A percentile compares a stretch with the other conserved stretches of the same genome.
Evolutionary conservation across 2,888 invertebrate genomes (phyloP).

Genomic region (Nipponacmea schrenckii): DNA sequence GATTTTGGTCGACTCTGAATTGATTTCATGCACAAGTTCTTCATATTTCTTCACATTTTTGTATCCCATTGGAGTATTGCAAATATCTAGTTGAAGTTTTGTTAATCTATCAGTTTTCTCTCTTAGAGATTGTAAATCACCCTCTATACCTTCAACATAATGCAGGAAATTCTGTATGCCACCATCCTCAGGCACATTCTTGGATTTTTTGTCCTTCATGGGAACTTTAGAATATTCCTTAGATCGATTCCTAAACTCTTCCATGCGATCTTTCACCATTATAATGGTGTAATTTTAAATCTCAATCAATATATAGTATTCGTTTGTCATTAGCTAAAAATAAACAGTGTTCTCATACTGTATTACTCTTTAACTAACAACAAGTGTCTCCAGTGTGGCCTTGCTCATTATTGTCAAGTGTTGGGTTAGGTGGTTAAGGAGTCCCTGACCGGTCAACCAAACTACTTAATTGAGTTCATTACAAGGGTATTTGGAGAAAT

Average conservation of each 20-base stretch:
- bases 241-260: slow-evolving; percentile 8
- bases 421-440: too few relatives aligned
- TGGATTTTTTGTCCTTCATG: slow-evolving; percentile 6
- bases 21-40: slow-evolving; percentile 37
- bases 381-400: too few relatives aligned
- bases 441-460: too few relatives aligned
- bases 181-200: slow-evolving; percentile 29
- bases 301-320: too few relatives aligned
- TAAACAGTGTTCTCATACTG: too few relatives aligned
- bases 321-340: too few relatives aligned
- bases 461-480: too few relatives aligned
- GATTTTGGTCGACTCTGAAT: slow-evolving; percentile 36
- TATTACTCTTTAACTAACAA: too few relatives aligned
- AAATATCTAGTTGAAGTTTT: slow-evolving; percentile 46
- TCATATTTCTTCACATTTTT: slow-evolving; percentile 39
- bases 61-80: slow-evolving; percentile 40
- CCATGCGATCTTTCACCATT: slow-evolving; percentile 13
- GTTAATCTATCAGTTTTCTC: slow-evolving; percentile 43
- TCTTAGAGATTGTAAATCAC: slow-evolving; percentile 37
- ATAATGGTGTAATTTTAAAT: neutral
- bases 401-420: too few relatives aligned
- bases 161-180: slow-evolving; percentile 39
- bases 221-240: slow-evolving; percentile 2
- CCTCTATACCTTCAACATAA: slow-evolving; percentile 43
- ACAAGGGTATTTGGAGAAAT: too few relatives aligned